Evolutionary conservation across 2,888 invertebrate species (phyloP).

Genomic region (Heliothis peltigera): DNA sequence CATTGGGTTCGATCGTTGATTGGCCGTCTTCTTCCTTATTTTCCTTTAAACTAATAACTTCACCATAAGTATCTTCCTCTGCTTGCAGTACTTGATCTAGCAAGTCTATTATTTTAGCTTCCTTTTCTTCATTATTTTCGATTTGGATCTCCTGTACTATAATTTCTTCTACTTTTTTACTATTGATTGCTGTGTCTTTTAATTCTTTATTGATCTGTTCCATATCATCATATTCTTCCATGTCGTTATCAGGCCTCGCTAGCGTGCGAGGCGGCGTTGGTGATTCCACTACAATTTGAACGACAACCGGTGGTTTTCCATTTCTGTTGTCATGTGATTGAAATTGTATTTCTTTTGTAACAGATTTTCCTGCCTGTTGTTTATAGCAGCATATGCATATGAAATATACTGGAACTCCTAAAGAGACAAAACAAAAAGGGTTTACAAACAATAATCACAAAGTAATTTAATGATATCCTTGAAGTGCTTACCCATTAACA

Average conservation of each 20-base stretch:
- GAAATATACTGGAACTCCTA: conserved; percentile 84
- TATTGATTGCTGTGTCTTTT: conserved; percentile 64
- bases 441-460: not conserved
- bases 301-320: conserved; percentile 72
- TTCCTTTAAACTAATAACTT: conserved; percentile 77
- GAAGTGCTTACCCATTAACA: conserved; percentile 91
- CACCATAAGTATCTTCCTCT: conserved; percentile 84
- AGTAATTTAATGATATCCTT: not conserved
- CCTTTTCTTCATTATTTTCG: conserved; percentile 83
- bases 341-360: conserved; percentile 63
- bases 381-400: conserved; percentile 78
- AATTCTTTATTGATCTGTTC: conserved; percentile 62
- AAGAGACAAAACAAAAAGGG: conserved; percentile 51
- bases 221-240: conserved; percentile 61
- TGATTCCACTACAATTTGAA: conserved; percentile 83
- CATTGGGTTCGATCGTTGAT: conserved; percentile 47
- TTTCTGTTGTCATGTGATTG: conserved; percentile 70
- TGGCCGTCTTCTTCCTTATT: conserved; percentile 64
- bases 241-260: conserved; percentile 68
- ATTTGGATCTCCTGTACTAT: conserved; percentile 75
- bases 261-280: conserved; percentile 83
- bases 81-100: conserved; percentile 87
- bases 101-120: conserved; percentile 86
- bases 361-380: conserved; percentile 62
- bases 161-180: conserved; percentile 73